phyloP scores from a whole-genome alignment of 1,140 invertebrate genomes.

The Radopholus similis region DNA sequence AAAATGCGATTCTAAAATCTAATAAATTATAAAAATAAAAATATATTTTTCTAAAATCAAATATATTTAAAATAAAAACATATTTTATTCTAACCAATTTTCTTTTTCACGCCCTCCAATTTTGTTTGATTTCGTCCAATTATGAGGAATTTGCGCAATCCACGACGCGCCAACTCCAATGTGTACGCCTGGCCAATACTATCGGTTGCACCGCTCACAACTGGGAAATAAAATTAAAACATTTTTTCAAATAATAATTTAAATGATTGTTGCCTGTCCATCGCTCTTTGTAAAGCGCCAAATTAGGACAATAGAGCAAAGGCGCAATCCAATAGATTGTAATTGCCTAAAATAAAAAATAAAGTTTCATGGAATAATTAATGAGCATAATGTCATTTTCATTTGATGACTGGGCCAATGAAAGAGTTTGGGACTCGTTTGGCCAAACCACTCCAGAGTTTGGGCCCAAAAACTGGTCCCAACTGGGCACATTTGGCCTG shows the following conservation, averaged over 20 bases:
- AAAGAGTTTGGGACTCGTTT: too few species aligned
- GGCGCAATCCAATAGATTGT: slow-evolving; percentile 31
- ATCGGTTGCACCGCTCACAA: slow-evolving; percentile 45
- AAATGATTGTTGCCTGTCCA: slow-evolving; percentile 33
- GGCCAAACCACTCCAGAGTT: too few species aligned
- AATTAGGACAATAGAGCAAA: slow-evolving; percentile 33
- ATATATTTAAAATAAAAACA: slow-evolving; percentile 10
- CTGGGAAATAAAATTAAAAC: slow-evolving; percentile 23
- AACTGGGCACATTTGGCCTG: too few species aligned
- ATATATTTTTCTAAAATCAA: too few species aligned
- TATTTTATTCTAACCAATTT: slow-evolving; percentile 27
- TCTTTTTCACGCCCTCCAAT: slow-evolving; percentile 35
- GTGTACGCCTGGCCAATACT: slow-evolving; percentile 46
- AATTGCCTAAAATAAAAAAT: slow-evolving; percentile 22
- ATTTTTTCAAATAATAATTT: too few species aligned
- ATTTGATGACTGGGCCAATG: too few species aligned
- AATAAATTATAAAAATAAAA: too few species aligned
- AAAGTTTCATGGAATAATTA: too few species aligned
- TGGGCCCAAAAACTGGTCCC: too few species aligned
- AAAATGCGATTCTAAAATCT: slow-evolving; percentile 41
- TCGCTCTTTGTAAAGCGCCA: slow-evolving; percentile 18
- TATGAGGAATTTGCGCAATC: slow-evolving; percentile 42
- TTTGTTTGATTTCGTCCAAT: slow-evolving; percentile 43
- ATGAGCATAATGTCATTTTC: too few species aligned
- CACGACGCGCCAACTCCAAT: slow-evolving; percentile 38